Evolutionary conservation across 1,140 invertebrate species (phyloP).

Genomic region (Zaprionus ornatus): DNA sequence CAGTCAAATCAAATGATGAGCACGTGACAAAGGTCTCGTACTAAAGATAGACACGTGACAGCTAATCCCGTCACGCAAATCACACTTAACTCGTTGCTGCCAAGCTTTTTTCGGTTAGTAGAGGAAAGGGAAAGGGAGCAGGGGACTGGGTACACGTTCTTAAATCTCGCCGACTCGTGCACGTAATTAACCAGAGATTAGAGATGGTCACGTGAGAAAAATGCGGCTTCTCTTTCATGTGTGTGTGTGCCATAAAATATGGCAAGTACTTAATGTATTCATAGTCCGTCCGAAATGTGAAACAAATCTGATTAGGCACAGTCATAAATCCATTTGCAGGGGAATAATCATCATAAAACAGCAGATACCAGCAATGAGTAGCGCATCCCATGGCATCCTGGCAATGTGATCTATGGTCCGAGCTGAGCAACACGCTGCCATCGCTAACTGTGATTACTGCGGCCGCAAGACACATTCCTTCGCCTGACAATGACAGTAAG

Average conservation of each 20-base stretch:
- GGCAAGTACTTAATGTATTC: not conserved
- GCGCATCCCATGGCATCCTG: not conserved
- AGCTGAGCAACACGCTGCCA: conserved; percentile 9
- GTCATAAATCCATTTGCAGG: conserved; percentile 10
- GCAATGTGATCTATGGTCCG: not conserved
- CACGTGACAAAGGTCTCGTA: conserved; percentile 46
- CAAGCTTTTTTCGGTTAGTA: not conserved
- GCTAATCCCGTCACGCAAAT: conserved; percentile 52
- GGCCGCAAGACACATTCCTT: not conserved
- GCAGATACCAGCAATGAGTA: too few species aligned
- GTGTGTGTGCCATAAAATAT: conserved; percentile 5
- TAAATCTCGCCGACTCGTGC: conserved; percentile 8
- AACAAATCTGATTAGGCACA: conserved; percentile 31
- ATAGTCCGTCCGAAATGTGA: not conserved
- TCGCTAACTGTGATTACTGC: conserved; percentile 14
- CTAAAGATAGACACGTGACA: conserved; percentile 45
- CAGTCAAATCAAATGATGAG: conserved; percentile 38
- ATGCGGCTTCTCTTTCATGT: conserved; percentile 1
- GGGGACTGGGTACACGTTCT: not conserved
- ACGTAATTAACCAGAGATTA: conserved; percentile 48
- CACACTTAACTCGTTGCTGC: conserved; percentile 39
- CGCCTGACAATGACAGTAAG: conserved; percentile 17
- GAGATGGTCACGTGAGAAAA: conserved; percentile 42
- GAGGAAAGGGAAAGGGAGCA: too few species aligned
- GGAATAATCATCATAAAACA: conserved; percentile 4